Conservation (phyloP, 2,113 vertebrate genomes). For the Leptocoma aspasia region DNA sequence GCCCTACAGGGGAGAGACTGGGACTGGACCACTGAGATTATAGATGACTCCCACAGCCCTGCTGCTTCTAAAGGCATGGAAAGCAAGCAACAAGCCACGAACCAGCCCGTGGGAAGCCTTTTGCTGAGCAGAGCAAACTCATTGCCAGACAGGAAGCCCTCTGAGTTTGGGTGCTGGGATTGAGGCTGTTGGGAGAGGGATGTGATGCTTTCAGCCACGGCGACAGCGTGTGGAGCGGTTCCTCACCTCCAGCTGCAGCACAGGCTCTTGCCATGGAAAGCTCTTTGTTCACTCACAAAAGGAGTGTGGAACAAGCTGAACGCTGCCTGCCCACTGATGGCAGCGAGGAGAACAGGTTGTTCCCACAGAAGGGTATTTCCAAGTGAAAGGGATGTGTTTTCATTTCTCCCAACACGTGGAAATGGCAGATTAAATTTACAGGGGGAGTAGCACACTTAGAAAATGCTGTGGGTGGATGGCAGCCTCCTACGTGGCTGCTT, state of each 20-base stretch:
- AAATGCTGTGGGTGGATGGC: constrained; percentile 3
- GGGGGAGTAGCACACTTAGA: constrained; percentile 23
- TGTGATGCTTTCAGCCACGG: rapidly evolving
- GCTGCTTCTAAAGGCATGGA: background rate
- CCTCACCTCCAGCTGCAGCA: constrained; percentile 2
- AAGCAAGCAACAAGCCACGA: background rate
- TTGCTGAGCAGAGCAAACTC: background rate
- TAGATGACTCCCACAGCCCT: background rate
- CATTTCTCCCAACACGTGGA: constrained; percentile 15
- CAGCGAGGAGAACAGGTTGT: constrained; percentile 46
- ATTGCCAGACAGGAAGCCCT: background rate
- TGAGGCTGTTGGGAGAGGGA: background rate
- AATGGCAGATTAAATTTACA: constrained; percentile 57
- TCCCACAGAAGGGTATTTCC: constrained; percentile 47
- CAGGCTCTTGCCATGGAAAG: constrained; percentile 12
- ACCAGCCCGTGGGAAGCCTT: background rate
- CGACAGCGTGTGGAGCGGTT: background rate
- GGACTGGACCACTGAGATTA: background rate
- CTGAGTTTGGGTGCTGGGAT: background rate
- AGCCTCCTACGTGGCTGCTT: constrained; percentile 14
- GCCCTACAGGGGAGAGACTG: rapidly evolving
- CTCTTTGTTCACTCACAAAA: constrained; percentile 41
- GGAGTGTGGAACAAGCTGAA: constrained; percentile 21
- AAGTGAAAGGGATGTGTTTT: constrained; percentile 51
- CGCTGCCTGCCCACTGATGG: background rate